These are phyloP conservation scores for Poicephalus meyeri DNA, from an alignment of 2,113 vertebrate genomes.

Conservation along the genomic window DNA sequence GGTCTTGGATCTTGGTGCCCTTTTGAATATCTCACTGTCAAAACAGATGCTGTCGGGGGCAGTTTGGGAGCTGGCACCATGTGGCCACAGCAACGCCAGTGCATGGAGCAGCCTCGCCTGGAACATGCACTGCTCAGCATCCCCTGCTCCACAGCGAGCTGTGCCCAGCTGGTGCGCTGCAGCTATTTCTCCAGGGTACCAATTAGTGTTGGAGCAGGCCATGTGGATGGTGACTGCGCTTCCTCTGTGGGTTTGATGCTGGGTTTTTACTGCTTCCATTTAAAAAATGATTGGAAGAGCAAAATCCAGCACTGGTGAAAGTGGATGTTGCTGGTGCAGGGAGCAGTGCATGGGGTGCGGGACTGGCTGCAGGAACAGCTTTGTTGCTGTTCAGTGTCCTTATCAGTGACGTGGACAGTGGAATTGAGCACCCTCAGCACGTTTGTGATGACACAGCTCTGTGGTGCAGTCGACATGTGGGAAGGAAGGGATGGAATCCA, in stretches of 20 bases:
- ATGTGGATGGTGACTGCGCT: not conserved
- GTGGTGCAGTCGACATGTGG: not conserved
- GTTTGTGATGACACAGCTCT: not conserved
- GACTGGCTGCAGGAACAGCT: not conserved
- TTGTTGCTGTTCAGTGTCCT: not conserved
- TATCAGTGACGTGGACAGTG: not conserved
- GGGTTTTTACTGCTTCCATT: not conserved
- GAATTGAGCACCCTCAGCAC: not conserved
- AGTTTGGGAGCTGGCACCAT: not conserved
- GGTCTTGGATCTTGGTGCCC: not conserved
- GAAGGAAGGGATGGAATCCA: not conserved
- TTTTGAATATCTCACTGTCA: not conserved
- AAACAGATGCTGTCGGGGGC: not conserved
- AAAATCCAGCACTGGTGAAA: not conserved
- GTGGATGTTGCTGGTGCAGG: not conserved
- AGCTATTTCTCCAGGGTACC: not conserved
- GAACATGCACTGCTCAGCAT: not conserved
- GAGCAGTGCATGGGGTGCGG: not conserved
- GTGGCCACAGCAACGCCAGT: not conserved
- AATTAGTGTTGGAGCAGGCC: not conserved
- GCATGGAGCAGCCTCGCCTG: not conserved
- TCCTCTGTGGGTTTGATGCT: not conserved
- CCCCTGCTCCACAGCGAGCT: not conserved
- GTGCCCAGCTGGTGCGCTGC: not conserved
- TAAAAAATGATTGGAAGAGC: not conserved